Evolutionary conservation across 2,113 vertebrate genomes (phyloP), one percentile per base, ranked within the genome.

Genomic region (Percina caprodes): DNA sequence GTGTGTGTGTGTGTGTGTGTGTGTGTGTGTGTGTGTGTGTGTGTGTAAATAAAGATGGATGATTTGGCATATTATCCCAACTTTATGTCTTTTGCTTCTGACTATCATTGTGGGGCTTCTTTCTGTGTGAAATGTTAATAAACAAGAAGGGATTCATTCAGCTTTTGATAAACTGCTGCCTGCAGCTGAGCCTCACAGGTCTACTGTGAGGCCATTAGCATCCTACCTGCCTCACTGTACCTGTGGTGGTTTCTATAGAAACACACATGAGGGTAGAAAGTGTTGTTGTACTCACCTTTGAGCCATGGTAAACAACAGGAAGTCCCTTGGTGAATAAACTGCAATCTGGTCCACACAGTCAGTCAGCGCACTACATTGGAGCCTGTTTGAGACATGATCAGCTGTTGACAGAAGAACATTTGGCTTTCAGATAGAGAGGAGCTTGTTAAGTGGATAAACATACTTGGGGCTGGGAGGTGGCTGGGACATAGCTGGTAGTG

Each of bases 211-310:
- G 26, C 78, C 80, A 94, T 94, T 93, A 94, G 83, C 83, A 71
- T 91, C 78, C 84, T 88, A 90, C 92, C 85, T 92, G 90, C 82
- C 70, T 88, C 63, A 91, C 30, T 61, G 59, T 39, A 61, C 89
- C 91, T 90, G 92, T 63, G 83, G 55, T 39, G 12, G 93, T 95
- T 94, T 87, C 95, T 92, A 94, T 95, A 92, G 95, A 87, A 92
- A 96, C 87, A 59, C 79, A 83, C 51, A 89, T 23, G 69, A 86
- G 81, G 74, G 80, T 61, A 82, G 88, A 88, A 91, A 82, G 71
- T 87, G 89, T 79, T 89, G 78, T 49, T 49, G 82, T 61, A 13
- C 87, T 91, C 88, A 91, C 88, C 93, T 93, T 93, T 93, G 86
- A 94, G 91, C 88, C 84, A 67, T 46, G 71, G 84, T 88, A 92